Base-by-base conservation (phyloP, 2,888 invertebrate species). In the Cerastis leucographa region DNA sequence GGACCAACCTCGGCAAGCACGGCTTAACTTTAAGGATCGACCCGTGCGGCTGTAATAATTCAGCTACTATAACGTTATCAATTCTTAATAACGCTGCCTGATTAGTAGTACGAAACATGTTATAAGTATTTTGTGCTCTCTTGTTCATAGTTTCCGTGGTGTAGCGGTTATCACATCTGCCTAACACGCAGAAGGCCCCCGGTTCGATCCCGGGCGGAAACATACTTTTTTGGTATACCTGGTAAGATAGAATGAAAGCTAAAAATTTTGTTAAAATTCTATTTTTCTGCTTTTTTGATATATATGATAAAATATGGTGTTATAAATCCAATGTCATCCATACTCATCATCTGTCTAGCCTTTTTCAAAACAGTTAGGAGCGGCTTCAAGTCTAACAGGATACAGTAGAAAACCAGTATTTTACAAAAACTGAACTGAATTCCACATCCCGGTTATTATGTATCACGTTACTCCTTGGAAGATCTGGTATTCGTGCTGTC, bases 91-190 rank as follows among this genome's bases (percentile, higher is more conserved):
- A 35, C 35, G 35, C 35, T 35, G 35, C 35, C 29, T 35, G 9
- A n/a, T n/a, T n/a, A n/a, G n/a, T n/a, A n/a, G n/a, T n/a, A n/a
- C n/a, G n/a, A 54, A 4, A n/a, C 11, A 4, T 54, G 9, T 4
- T 0, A 54, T 61, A 9, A 0, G 0, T 44, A 85, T 80, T 88
- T 90, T 91, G 4, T 1, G n/a, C n/a, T 0, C 0, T 0, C 0
- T 0, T 0, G n/a, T n/a, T 0, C 92, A 91, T 88, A 51, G 98
- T 98, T 98, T 98, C 97, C 98, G 98, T 98, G 98, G 98, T 98
- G 98, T 98, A 98, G 98, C 98, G 98, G 98, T 98, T 98, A 98
- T 98, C 98, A 98, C 98, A 98, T 98, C 98, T 98, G 98, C 98
- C 98, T 98, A 98, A 98, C 98, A 98, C 98, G 98, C 98, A 98